Base-by-base conservation (phyloP, 2,888 invertebrate species). In the Oligia latruncula region DNA sequence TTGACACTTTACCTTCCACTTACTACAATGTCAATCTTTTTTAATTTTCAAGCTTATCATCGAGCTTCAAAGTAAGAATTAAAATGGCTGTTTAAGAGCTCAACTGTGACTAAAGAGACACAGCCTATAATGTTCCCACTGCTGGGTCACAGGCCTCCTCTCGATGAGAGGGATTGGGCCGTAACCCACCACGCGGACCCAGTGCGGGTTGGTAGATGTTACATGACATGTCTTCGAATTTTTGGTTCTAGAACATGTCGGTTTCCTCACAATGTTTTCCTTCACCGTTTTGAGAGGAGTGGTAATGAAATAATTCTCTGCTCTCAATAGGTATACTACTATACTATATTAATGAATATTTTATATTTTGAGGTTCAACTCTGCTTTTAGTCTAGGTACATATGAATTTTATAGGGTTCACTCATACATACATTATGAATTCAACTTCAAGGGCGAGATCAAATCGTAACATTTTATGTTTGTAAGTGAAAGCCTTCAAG, bases 371-470 rank as follows among this genome's bases (percentile, higher is more conserved):
- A 67, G 17, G 13, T 49, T 8, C 17, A 17, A n/a, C 49, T 35
- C 23, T 55, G 55, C 29, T 49, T 77, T 70, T 76, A 52, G 40
- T 60, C 23, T 58, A n/a, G n/a, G n/a, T n/a, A 29, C 8, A 46
- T n/a, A 49, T 60, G 9, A 55, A 46, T 66, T 35, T 71, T 35
- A 76, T 52, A 70, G 40, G 15, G 11, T 70, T 58, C 62, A 40
- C 20, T 71, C 43, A n/a, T 60, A 66, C 29, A 68, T 71, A n/a
- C 17, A 49, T 64, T 40, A 83, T 71, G 40, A 62, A 78, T 82
- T 64, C 29, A 79, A 58, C 35, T 49, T 79, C 35, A 78, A 72
- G 49, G 55, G 13, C 49, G n/a, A 46, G 29, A 78, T 68, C 20
- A 58, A 29, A 62, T 78, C 66, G 55, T 71, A 4, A 81, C 11